These are phyloP conservation scores for Artemia franciscana DNA, from an alignment of 1,140 invertebrate species.

Conservation along the genomic window DNA sequence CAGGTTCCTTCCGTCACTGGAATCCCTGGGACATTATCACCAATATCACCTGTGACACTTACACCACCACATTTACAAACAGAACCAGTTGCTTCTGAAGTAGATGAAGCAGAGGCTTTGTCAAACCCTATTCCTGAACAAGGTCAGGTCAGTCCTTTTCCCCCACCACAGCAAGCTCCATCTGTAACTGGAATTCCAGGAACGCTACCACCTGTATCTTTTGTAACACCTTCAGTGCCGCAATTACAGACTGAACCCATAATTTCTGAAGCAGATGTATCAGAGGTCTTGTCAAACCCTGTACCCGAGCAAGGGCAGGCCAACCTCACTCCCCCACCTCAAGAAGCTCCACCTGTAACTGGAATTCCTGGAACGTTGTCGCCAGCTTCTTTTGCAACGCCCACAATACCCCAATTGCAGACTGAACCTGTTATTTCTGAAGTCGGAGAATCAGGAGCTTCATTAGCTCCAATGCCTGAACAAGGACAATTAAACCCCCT, in stretches of 20 bases:
- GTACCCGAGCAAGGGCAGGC: neutral
- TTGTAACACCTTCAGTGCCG: neutral
- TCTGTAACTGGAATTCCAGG: neutral
- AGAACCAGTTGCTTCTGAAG: neutral
- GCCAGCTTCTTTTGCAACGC: neutral
- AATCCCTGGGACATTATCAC: neutral
- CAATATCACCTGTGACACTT: neutral
- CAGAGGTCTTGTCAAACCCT: neutral
- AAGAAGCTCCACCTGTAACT: neutral
- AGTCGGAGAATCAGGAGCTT: neutral
- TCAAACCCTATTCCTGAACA: too few species aligned
- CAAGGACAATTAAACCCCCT: neutral
- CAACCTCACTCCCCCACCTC: neutral
- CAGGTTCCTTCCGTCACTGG: neutral
- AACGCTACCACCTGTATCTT: neutral
- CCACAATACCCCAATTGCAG: neutral
- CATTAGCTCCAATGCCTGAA: neutral
- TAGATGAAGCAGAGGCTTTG: too few species aligned
- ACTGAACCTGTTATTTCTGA: neutral
- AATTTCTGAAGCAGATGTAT: neutral
- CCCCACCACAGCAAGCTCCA: neutral
- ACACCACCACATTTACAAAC: neutral
- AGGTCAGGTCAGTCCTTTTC: too few species aligned
- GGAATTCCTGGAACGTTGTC: neutral
- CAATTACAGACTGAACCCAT: neutral